These are phyloP conservation scores for Theristicus caerulescens DNA, from an alignment of 2,113 vertebrate species.

Conservation along the genomic window DNA sequence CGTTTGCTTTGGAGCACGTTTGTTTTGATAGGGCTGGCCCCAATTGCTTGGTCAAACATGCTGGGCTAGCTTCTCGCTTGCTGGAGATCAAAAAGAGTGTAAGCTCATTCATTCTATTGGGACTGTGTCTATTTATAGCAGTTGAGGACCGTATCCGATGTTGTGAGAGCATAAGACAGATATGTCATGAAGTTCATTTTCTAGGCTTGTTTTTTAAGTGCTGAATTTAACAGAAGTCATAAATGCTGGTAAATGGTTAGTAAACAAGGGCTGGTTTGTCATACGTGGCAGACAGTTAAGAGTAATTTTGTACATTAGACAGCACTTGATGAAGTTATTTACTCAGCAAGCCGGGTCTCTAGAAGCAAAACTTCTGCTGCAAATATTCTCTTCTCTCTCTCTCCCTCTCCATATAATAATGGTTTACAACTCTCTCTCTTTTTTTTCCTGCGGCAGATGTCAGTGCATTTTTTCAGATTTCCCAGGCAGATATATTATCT, in stretches of 20 bases:
- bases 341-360: background rate
- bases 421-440: background rate
- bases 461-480: constrained; percentile 44
- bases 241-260: background rate
- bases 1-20: background rate
- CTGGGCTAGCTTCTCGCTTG: background rate
- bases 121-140: background rate
- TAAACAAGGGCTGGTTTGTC: background rate
- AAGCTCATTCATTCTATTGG: background rate
- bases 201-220: background rate
- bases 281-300: background rate
- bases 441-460: background rate
- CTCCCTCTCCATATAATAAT: background rate
- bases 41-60: background rate
- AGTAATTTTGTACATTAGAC: background rate
- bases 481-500: constrained; percentile 25
- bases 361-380: background rate
- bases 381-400: background rate
- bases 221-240: background rate
- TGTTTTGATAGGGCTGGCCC: background rate
- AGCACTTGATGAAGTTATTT: background rate
- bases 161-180: background rate
- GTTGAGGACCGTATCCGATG: background rate
- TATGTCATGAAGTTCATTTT: background rate
- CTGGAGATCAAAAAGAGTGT: background rate